Base-by-base conservation (phyloP, 2,797 vertebrate genomes). In the Gouania willdenowi region DNA sequence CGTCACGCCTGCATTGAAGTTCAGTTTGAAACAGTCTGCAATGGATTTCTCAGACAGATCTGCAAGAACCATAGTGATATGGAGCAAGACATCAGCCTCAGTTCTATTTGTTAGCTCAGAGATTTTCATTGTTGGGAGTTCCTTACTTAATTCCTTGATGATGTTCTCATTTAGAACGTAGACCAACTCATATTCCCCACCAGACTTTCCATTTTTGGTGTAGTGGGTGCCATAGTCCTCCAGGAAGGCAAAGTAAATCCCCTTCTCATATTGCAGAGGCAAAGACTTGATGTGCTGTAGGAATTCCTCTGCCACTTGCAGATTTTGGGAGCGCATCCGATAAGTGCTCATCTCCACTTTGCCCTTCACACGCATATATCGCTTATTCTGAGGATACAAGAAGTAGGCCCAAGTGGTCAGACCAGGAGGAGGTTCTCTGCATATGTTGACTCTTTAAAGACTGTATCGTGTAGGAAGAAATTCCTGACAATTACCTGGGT, bases 201-300 rank as follows among this genome's bases (percentile, higher is more conserved):
- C 93, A 1, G 91, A 48, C 42, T 46, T 85, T 37, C 93, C 93
- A 21, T 89, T 91, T 34, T 30, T 82, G 0, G 91, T 89, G 61
- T 91, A 98, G 69, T 97, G 94, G 5, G 95, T 97, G 53, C 95
- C 94, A 21, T 95, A 94, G 32, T 86, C 89, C 75, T 98, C 93
- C 42, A 98, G 50, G 79, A 97, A 93, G 61, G 82, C 80, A 65
- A 93, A 98, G 75, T 97, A 97, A 63, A 91, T 84, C 0, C 91
- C 91, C 50, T 92, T 94, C 34, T 92, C 89, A 12, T 97, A 98
- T 33, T 66, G 15, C 29, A 67, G 1, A 31, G 94, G 94, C 29
- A 98, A 75, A 44, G 44, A 36, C 11, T 77, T 83, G 38, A 93
- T 23, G 2, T 91, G 87, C 2, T 77, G 41, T 23, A 97, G 13